Conservation (phyloP, 1,140 invertebrate genomes). For the Octopus bimaculoides region DNA sequence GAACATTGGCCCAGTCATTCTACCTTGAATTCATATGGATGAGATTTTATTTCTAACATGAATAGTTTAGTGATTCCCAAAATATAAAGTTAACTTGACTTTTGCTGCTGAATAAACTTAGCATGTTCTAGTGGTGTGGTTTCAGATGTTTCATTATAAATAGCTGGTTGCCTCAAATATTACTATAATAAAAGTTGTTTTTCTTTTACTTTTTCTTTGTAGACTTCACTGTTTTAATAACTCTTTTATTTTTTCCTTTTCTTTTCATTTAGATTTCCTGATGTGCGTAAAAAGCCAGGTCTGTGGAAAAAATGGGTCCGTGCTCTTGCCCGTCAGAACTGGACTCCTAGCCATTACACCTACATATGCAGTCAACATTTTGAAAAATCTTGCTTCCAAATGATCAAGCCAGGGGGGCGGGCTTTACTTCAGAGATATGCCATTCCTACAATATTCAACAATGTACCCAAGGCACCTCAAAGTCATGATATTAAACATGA, state of each 20-base stretch:
- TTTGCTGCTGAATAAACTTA: no score
- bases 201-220: background rate
- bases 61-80: no score
- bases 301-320: background rate
- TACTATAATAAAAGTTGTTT: background rate
- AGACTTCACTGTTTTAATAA: background rate
- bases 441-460: background rate
- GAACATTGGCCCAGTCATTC: no score
- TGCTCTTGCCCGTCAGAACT: background rate
- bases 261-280: background rate
- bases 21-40: no score
- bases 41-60: no score
- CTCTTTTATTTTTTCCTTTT: background rate
- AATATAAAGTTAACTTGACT: no score
- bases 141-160: background rate
- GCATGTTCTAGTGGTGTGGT: no score
- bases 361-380: slow-evolving; percentile 5
- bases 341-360: slow-evolving; percentile 3
- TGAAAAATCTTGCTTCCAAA: slow-evolving; percentile 4
- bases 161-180: background rate
- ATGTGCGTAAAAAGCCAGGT: background rate
- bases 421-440: slow-evolving; percentile 6
- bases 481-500: no score
- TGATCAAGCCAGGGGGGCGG: background rate
- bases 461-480: background rate